Percentiles rank a stretch among this genome's conserved stretches.
Conservation (phyloP, 2,113 vertebrate species). For the Brachionichthys hirsutus region DNA sequence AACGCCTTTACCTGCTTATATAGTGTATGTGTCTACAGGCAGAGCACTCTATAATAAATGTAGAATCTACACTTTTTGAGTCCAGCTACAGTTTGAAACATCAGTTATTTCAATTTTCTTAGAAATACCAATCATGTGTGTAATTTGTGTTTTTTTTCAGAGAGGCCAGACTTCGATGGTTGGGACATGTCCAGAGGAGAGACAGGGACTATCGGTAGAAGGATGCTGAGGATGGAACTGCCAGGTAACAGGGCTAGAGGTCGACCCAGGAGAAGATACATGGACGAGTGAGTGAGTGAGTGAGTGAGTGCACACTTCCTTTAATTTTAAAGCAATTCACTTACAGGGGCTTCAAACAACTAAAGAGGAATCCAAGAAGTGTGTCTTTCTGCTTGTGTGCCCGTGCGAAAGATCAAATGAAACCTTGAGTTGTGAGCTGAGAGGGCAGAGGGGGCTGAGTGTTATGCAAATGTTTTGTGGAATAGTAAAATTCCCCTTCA, state of each 20-base stretch:
- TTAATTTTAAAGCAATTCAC: constrained; percentile 2
- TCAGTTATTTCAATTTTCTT: not conserved
- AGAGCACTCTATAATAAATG: not conserved
- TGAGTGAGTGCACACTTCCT: too few species aligned
- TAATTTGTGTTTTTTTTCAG: too few species aligned
- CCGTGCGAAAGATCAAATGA: constrained; percentile 50
- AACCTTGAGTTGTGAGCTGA: constrained; percentile 35
- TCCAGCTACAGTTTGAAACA: not conserved
- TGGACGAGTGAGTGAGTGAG: too few species aligned
- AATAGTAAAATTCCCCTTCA: constrained; percentile 49
- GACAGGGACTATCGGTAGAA: too few species aligned
- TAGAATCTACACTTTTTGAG: not conserved
- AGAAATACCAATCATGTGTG: not conserved
- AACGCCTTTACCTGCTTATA: not conserved
- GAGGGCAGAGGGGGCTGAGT: constrained; percentile 24
- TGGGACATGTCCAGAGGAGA: too few species aligned
- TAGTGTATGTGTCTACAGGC: constrained; percentile 1
- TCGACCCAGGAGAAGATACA: too few species aligned
- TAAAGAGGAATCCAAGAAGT: constrained; percentile 23
- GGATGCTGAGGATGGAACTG: too few species aligned
- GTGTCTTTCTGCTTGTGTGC: not conserved
- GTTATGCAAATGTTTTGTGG: constrained; percentile 48
- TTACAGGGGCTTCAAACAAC: constrained; percentile 31
- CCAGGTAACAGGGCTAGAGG: too few species aligned
- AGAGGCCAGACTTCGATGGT: too few species aligned